These are phyloP conservation scores for Thalassophryne amazonica DNA, from an alignment of 2,797 vertebrate genomes.

Conservation along the genomic window DNA sequence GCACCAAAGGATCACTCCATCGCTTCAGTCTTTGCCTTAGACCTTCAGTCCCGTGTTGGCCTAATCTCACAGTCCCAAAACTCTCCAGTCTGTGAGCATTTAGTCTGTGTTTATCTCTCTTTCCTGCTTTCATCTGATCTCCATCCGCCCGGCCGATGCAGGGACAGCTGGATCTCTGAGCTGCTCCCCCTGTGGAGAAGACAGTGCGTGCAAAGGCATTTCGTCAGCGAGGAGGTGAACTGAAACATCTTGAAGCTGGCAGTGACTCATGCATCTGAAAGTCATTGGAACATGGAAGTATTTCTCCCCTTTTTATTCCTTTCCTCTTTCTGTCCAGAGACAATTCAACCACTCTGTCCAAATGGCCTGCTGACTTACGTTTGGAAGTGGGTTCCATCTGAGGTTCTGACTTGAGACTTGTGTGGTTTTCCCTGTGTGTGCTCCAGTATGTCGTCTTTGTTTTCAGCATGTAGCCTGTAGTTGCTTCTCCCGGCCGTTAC, in stretches of 20 bases:
- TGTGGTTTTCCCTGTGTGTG: background rate
- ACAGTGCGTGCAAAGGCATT: slow-evolving; percentile 70
- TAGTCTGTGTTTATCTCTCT: slow-evolving; percentile 66
- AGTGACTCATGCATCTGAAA: slow-evolving; percentile 61
- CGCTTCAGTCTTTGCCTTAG: slow-evolving; percentile 27
- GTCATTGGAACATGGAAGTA: slow-evolving; percentile 61
- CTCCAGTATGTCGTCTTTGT: background rate
- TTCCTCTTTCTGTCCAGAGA: slow-evolving; percentile 32
- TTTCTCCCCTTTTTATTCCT: slow-evolving; percentile 39
- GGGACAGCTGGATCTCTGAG: slow-evolving; percentile 52
- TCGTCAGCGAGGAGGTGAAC: slow-evolving; percentile 44
- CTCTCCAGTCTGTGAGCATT: slow-evolving; percentile 69
- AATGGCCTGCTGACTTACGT: slow-evolving; percentile 41
- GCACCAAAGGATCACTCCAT: slow-evolving; percentile 18
- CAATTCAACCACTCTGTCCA: slow-evolving; percentile 29
- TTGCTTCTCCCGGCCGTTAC: slow-evolving; percentile 5
- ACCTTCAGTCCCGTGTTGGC: slow-evolving; percentile 26
- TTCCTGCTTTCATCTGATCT: slow-evolving; percentile 75
- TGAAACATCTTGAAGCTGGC: slow-evolving; percentile 60
- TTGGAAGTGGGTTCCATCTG: slow-evolving; percentile 46
- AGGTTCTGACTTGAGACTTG: slow-evolving; percentile 21
- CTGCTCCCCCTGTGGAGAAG: slow-evolving; percentile 22
- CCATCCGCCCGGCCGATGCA: slow-evolving; percentile 38
- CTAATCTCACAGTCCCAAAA: slow-evolving; percentile 27
- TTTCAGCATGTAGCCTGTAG: slow-evolving; percentile 6